Base-by-base conservation (phyloP, 2,888 invertebrate species). In the Salticus scenicus region DNA sequence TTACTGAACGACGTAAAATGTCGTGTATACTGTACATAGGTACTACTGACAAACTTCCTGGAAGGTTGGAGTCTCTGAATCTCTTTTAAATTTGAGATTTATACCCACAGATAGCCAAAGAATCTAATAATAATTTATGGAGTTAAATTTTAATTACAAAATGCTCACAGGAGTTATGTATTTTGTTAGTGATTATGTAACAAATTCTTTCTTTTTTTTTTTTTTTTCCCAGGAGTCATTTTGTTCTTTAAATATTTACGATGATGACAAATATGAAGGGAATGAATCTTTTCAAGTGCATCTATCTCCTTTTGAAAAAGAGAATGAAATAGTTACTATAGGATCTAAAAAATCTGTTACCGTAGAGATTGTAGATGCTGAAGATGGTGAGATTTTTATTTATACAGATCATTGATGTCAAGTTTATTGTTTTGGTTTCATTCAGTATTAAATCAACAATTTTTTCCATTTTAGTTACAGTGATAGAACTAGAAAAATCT, bases 231-330 rank as follows among this genome's bases (percentile, higher is more conserved):
- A 84, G 83, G 88, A 82, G 5, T 89, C 90, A 83, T 88, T 88
- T 24, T 91, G 91, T 88, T 88, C 89, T 24, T 88, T 91, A 12
- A 89, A 90, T 64, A 90, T 91, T 74, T 90, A 90, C 80, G 90
- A 91, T 88, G 91, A 91, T 88, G 89, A 90, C 14, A 88, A 89
- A 27, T 90, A 89, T 88, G 91, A 91, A 86, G 90, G 90, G 5
- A 89, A 89, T n/a, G 91, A 91, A 81, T 89, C 88, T 14, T 90
- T 91, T 78, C 89, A 89, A 87, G 89, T 91, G 0, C 89, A 90
- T 57, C 88, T 67, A 8, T n/a, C 73, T 12, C 20, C 33, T 1
- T 1, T 67, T n/a, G 37, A 67, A 27, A 51, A 28, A 27, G 28
- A 51, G 12, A 69, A 30, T 24, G 77, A 77, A 27, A 28, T 20